A percentile compares a stretch with the other conserved stretches of the same genome.
Conservation (phyloP, 2,113 vertebrate genomes). For the Chrysochloris asiatica region DNA sequence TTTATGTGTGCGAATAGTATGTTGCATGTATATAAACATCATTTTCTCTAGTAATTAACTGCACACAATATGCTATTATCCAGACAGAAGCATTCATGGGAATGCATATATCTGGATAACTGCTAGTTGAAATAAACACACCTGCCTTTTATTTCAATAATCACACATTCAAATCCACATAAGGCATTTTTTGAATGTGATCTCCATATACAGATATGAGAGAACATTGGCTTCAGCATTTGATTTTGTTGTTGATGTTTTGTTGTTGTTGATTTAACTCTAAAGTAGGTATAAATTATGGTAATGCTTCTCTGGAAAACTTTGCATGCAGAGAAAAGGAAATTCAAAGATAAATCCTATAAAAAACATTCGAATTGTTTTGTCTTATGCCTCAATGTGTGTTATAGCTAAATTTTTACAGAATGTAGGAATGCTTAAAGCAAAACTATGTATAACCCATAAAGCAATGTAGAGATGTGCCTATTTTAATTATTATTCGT, state of each 20-base stretch:
- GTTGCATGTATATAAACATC: slow-evolving; percentile 46
- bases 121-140: slow-evolving; percentile 80
- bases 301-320: slow-evolving; percentile 75
- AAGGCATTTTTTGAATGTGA: slow-evolving; percentile 85
- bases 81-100: slow-evolving; percentile 74
- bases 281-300: slow-evolving; percentile 50
- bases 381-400: neutral
- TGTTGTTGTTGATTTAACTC: slow-evolving; percentile 71
- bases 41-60: slow-evolving; percentile 72
- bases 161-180: slow-evolving; percentile 83
- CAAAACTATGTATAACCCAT: neutral
- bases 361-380: slow-evolving; percentile 47
- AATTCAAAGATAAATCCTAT: slow-evolving; percentile 76
- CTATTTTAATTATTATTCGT: slow-evolving; percentile 31
- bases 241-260: slow-evolving; percentile 64
- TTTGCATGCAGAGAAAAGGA: slow-evolving; percentile 78
- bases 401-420: neutral
- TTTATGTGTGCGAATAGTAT: slow-evolving; percentile 70
- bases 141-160: slow-evolving; percentile 83
- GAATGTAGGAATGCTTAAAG: neutral
- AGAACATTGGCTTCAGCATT: slow-evolving; percentile 68
- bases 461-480: neutral
- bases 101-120: slow-evolving; percentile 74
- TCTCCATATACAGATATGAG: slow-evolving; percentile 60
- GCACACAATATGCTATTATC: slow-evolving; percentile 67